Percentiles rank a stretch among this genome's conserved stretches.
phyloP scores from a whole-genome alignment of 2,797 vertebrate species.

The Propithecus deckenii region DNA sequence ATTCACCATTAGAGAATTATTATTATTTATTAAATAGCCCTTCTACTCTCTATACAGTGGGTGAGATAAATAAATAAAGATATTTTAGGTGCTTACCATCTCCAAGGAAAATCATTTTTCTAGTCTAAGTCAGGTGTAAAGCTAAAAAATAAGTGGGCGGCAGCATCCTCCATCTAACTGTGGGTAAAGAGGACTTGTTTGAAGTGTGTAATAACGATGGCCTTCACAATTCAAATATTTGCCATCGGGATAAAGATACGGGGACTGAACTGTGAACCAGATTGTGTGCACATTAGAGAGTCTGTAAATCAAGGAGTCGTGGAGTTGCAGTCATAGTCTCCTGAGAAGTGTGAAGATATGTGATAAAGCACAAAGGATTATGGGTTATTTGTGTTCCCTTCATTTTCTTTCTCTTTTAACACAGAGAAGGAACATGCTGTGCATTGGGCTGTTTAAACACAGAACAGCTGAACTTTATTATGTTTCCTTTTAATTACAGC shows the following conservation, averaged over 20 bases:
- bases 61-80: not conserved
- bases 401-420: slow-evolving; percentile 38
- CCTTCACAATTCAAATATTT: slow-evolving; percentile 55
- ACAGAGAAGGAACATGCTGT: slow-evolving; percentile 58
- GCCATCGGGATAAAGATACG: not conserved
- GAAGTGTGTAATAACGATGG: not conserved
- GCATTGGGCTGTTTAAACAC: slow-evolving; percentile 58
- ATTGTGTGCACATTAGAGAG: slow-evolving; percentile 32
- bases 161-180: not conserved
- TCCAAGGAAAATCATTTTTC: slow-evolving; percentile 2
- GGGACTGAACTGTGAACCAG: slow-evolving; percentile 36
- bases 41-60: not conserved
- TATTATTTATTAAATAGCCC: not conserved
- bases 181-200: not conserved
- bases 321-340: slow-evolving; percentile 42
- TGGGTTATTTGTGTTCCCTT: slow-evolving; percentile 67
- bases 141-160: not conserved
- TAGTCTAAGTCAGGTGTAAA: not conserved
- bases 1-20: not conserved
- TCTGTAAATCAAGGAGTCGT: slow-evolving; percentile 59
- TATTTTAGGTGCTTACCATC: not conserved
- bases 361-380: slow-evolving; percentile 60
- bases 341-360: slow-evolving; percentile 67
- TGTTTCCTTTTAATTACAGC: slow-evolving; percentile 73
- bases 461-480: slow-evolving; percentile 70